Evolutionary conservation across 1,140 invertebrate genomes (phyloP).

Genomic region (Copidosoma floridanum): DNA sequence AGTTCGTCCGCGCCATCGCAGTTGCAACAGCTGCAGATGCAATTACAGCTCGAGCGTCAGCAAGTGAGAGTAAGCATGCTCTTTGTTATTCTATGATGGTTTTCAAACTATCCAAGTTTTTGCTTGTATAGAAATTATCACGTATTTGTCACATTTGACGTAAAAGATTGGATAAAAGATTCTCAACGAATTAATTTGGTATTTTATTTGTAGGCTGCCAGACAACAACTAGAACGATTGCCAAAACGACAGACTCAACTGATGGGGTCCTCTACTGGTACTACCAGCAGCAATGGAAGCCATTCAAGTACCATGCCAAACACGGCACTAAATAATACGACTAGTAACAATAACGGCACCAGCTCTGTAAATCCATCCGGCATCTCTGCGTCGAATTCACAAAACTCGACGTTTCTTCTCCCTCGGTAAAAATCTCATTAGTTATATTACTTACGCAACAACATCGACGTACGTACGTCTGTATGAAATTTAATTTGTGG

Average conservation of each 20-base stretch:
- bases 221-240: constrained; percentile 83
- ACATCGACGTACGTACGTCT: too few species aligned
- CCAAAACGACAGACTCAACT: constrained; percentile 71
- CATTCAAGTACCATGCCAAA: constrained; percentile 50
- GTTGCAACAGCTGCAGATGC: constrained; percentile 86
- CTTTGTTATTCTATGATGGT: neutral
- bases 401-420: constrained; percentile 62
- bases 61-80: constrained; percentile 70
- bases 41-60: constrained; percentile 82
- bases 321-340: constrained; percentile 47
- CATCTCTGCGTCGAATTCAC: constrained; percentile 46
- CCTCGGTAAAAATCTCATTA: constrained; percentile 56
- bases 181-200: neutral
- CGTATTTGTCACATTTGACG: too few species aligned
- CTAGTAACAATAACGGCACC: constrained; percentile 51
- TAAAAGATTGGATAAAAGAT: too few species aligned
- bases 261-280: constrained; percentile 48
- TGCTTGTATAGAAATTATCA: too few species aligned
- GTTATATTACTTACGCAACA: too few species aligned
- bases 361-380: constrained; percentile 51
- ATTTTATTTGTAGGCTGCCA: constrained; percentile 62
- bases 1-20: constrained; percentile 70
- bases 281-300: constrained; percentile 51
- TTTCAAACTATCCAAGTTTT: constrained; percentile 11
- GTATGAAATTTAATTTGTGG: too few species aligned